Percentiles rank a stretch among this genome's conserved stretches.
phyloP scores from a whole-genome alignment of 2,113 vertebrate species.

The Nesoenas mayeri region DNA sequence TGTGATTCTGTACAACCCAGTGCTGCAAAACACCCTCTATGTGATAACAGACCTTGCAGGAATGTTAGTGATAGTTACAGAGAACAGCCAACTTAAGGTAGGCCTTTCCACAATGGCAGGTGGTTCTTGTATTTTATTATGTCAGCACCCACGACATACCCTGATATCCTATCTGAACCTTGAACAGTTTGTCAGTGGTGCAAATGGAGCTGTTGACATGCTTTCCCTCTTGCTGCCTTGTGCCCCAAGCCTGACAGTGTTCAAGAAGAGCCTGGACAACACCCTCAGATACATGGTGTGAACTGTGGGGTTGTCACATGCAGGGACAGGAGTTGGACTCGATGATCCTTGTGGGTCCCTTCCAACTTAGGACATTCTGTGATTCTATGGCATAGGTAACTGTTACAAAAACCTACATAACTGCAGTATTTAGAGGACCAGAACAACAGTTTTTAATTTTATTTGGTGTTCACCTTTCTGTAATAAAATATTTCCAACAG shows the following conservation, averaged over 20 bases:
- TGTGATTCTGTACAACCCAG: not conserved
- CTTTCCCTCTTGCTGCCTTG: no score
- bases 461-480: not conserved
- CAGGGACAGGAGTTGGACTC: no score
- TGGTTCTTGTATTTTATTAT: slow-evolving; percentile 43
- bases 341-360: no score
- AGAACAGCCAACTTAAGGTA: slow-evolving; percentile 24
- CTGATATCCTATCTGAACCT: not conserved
- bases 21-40: not conserved
- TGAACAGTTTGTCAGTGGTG: slow-evolving; percentile 28
- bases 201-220: not conserved
- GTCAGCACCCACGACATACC: slow-evolving; percentile 33
- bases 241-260: no score
- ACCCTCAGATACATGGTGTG: no score
- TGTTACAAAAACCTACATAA: not conserved
- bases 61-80: slow-evolving; percentile 34
- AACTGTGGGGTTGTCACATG: no score
- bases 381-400: not conserved
- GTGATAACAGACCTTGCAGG: not conserved
- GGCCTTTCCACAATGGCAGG: not conserved
- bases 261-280: no score
- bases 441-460: not conserved
- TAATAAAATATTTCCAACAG: not conserved
- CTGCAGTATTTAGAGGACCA: not conserved
- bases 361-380: no score